Evolutionary conservation across 1,140 invertebrate species (phyloP).

Genomic region (Ceratitis capitata): DNA sequence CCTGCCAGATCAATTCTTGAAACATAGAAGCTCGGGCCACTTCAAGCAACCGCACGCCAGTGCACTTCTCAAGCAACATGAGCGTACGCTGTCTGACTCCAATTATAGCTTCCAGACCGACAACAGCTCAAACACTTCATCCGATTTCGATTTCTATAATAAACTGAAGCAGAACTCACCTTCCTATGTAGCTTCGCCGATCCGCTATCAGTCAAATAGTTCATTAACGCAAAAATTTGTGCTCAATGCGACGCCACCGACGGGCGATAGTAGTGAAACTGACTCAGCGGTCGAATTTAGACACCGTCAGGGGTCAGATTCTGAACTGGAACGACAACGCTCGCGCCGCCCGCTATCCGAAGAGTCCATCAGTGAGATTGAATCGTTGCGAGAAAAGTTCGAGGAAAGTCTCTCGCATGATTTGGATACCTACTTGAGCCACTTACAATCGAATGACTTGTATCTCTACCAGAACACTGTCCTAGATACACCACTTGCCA

Average conservation of each 20-base stretch:
- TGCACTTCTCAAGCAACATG: slow-evolving; percentile 55
- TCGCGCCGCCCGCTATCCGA: slow-evolving; percentile 79
- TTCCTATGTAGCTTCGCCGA: slow-evolving; percentile 44
- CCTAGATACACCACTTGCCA: slow-evolving; percentile 48
- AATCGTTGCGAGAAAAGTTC: slow-evolving; percentile 70
- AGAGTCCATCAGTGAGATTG: slow-evolving; percentile 72
- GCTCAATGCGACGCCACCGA: background rate
- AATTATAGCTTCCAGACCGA: slow-evolving; percentile 64
- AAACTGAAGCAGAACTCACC: slow-evolving; percentile 54
- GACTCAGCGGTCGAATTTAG: slow-evolving; percentile 68
- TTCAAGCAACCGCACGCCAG: slow-evolving; percentile 26
- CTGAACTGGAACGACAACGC: slow-evolving; percentile 71
- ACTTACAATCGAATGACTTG: slow-evolving; percentile 69
- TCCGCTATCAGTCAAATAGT: slow-evolving; percentile 56
- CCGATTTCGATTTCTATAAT: slow-evolving; percentile 61
- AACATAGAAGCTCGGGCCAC: slow-evolving; percentile 46
- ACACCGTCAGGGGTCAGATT: slow-evolving; percentile 66
- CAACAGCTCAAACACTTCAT: slow-evolving; percentile 61
- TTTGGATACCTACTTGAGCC: slow-evolving; percentile 74
- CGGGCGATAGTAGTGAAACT: slow-evolving; percentile 52
- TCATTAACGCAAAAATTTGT: slow-evolving; percentile 47
- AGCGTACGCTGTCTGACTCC: slow-evolving; percentile 60
- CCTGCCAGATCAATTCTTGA: slow-evolving; percentile 60
- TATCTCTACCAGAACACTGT: slow-evolving; percentile 52
- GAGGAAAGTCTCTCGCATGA: slow-evolving; percentile 70